Evolutionary conservation across 2,113 vertebrate genomes (phyloP).

Genomic region (Mixornis gularis): DNA sequence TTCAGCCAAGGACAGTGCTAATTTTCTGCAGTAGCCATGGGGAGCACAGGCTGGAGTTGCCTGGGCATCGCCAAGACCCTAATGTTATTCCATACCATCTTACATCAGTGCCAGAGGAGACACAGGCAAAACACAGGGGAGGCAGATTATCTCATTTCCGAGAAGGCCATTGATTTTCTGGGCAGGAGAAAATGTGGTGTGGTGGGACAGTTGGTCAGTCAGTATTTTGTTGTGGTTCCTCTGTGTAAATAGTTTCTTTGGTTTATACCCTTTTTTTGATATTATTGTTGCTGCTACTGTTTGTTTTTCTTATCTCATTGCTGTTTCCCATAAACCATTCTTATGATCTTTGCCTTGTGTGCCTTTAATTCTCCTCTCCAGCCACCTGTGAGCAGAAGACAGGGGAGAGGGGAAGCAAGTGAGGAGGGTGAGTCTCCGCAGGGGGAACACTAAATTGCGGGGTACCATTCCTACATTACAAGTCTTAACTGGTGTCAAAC

Average conservation of each 20-base stretch:
- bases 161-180: background rate
- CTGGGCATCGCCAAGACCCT: background rate
- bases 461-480: background rate
- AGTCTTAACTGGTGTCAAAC: no score
- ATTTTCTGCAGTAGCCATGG: background rate
- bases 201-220: background rate
- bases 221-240: background rate
- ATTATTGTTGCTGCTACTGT: background rate
- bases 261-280: background rate
- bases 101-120: background rate
- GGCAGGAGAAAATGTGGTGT: background rate
- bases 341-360: background rate
- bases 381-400: no score
- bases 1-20: background rate
- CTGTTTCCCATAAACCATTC: background rate
- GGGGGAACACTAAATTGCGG: rapidly evolving
- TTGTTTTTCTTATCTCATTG: background rate
- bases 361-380: background rate
- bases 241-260: background rate
- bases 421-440: background rate
- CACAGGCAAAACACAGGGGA: background rate
- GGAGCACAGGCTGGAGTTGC: no score
- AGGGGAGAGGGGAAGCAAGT: background rate
- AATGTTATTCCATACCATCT: background rate
- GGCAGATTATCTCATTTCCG: rapidly evolving